phyloP scores from a whole-genome alignment of 2,888 invertebrate species.

The Meloe dianella region DNA sequence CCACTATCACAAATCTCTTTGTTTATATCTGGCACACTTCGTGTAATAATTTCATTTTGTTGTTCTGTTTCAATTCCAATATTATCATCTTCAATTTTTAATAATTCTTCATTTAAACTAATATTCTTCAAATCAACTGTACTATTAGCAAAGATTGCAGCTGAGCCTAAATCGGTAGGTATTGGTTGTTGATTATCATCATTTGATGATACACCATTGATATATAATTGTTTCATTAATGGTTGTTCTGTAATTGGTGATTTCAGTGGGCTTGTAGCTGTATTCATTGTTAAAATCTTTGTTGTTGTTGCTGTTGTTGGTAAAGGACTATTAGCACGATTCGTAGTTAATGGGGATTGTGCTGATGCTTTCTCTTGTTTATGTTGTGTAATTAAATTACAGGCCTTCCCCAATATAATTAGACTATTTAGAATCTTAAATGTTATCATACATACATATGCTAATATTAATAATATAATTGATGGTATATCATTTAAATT shows the following conservation, averaged over 20 bases:
- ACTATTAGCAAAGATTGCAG: conserved; percentile 85
- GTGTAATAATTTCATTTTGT: conserved; percentile 62
- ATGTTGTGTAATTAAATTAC: conserved; percentile 82
- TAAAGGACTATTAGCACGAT: conserved; percentile 47
- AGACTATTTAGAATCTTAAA: conserved; percentile 85
- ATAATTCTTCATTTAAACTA: conserved; percentile 77
- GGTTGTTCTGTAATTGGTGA: conserved; percentile 43
- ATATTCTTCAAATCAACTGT: conserved; percentile 83
- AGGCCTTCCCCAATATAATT: conserved; percentile 88
- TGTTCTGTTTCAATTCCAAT: conserved; percentile 52
- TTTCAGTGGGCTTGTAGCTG: conserved; percentile 56
- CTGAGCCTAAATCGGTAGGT: conserved; percentile 68
- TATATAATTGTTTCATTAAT: conserved; percentile 20
- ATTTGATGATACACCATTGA: conserved; percentile 37
- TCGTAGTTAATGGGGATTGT: conserved; percentile 54
- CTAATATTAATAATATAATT: conserved; percentile 73
- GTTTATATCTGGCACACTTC: conserved; percentile 70
- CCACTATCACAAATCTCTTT: conserved; percentile 57
- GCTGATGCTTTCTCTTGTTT: conserved; percentile 58
- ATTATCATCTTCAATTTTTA: conserved; percentile 58
- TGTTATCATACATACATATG: conserved; percentile 77
- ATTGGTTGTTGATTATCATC: conserved; percentile 21
- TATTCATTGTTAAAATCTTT: conserved; percentile 45
- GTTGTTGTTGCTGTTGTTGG: conserved; percentile 42
- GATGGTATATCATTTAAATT: conserved; percentile 76